Base-by-base conservation (phyloP, 2,113 vertebrate species). In the Gulo gulo region DNA sequence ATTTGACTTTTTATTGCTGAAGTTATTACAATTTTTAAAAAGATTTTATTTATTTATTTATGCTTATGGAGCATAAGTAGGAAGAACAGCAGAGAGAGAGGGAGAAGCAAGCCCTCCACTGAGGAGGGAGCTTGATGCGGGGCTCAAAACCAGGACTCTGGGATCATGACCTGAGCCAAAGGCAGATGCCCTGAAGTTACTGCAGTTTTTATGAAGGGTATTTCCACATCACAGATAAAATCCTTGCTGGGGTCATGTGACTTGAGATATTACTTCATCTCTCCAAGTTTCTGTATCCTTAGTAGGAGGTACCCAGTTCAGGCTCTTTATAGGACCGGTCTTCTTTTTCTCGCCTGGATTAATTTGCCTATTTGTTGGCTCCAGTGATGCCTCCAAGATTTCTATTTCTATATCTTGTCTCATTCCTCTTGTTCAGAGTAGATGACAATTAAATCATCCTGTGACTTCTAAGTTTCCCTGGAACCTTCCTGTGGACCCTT, bases 1-100 rank as follows among this genome's bases (percentile, higher is more conserved):
- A 59, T 91, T 69, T 69, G 61, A 79, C 50, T 47, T 86, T 39
- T 86, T 84, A 90, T 78, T 95, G 57, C 67, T 83, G 79, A 95
- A 83, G 45, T 65, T 76, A 42, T 29, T 90, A 14, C 23, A 36
- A 1, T 91, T 91, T 31, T 15, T 1, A 31, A 65, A 63, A 31
- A 65, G 2, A 31, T 65, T 65, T 65, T 65, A 31, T 65, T 65
- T 65, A 15, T 65, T 65, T 65, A 65, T 31, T 65, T 65, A 31
- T 31, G 63, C 16, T 55, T 55, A 31, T 65, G 13, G 63, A 65
- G 23, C 23, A 26, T 61, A 61, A 59, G 23, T 23, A 59, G 57
- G 21, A 24, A 61, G 59, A 61, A 23, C 13, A 65, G 29, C 63
- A 65, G 63, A 65, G 63, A 13, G 63, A 65, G 63, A 65, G 63